Conservation (phyloP, 2,797 vertebrate species). For the Necrosyrtes monachus region DNA sequence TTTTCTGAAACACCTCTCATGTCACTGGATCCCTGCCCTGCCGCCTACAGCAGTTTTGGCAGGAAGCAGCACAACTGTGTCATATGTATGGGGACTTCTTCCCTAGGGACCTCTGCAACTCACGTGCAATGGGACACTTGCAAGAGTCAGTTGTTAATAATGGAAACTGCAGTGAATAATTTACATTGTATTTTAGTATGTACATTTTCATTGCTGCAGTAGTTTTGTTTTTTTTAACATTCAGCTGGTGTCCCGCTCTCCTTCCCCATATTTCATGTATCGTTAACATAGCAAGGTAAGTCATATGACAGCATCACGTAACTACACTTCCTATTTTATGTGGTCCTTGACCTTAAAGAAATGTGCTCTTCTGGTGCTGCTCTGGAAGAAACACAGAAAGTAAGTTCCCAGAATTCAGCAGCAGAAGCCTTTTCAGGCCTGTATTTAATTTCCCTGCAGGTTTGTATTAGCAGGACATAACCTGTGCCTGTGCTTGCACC, state of each 20-base stretch:
- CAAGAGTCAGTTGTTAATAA: not conserved
- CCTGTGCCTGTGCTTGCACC: not conserved
- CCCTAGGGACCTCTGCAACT: not conserved
- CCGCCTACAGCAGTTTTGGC: not conserved
- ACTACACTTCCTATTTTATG: not conserved
- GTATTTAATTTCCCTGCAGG: not conserved
- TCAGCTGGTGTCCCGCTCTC: not conserved
- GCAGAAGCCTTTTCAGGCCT: not conserved
- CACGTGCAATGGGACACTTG: not conserved
- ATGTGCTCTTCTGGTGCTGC: not conserved
- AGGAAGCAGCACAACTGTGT: not conserved
- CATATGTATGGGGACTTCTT: not conserved
- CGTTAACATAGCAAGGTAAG: not conserved
- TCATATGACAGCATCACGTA: not conserved
- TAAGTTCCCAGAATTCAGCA: not conserved
- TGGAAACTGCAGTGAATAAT: not conserved
- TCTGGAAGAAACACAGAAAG: not conserved
- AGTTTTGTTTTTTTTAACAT: not conserved
- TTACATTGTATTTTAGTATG: not conserved
- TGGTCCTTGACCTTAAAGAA: not conserved
- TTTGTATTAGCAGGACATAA: not conserved
- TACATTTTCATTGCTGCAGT: not conserved
- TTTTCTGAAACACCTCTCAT: not conserved
- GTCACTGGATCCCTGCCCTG: not conserved
- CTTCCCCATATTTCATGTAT: not conserved